A percentile compares a stretch with the other conserved stretches of the same genome.
Evolutionary conservation across 2,797 vertebrate genomes (phyloP).

Genomic region (Iguana delicatissima): DNA sequence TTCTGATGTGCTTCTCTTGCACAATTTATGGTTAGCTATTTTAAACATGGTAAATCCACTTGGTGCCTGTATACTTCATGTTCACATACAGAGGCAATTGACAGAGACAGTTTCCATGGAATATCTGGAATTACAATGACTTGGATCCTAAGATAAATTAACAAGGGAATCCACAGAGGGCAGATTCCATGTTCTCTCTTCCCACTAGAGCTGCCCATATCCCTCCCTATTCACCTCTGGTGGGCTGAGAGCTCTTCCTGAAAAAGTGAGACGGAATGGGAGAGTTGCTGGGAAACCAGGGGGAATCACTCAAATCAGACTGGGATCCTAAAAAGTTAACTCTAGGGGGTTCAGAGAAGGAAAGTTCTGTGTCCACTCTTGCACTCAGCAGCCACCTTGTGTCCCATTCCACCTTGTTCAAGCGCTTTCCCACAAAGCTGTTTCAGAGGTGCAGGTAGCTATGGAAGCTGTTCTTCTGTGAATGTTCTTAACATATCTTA

Average conservation of each 20-base stretch:
- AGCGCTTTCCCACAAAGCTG: not conserved
- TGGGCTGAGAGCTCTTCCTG: not conserved
- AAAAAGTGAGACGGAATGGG: not conserved
- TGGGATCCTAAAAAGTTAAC: not conserved
- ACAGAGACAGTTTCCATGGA: not conserved
- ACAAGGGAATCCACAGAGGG: not conserved
- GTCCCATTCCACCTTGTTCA: not conserved
- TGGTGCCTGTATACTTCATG: not conserved
- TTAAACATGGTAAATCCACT: not conserved
- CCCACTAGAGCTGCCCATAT: not conserved
- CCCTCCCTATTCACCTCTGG: not conserved
- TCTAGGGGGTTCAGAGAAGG: not conserved
- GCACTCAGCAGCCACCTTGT: too few species aligned
- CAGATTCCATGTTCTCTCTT: not conserved
- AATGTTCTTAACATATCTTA: not conserved
- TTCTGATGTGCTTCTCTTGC: not conserved
- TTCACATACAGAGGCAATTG: not conserved
- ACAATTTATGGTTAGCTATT: not conserved
- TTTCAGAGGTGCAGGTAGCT: too few species aligned
- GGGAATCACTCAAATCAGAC: not conserved
- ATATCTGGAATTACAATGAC: not conserved
- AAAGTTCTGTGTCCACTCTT: not conserved
- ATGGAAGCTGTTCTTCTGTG: not conserved
- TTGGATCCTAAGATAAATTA: not conserved
- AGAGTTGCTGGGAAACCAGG: not conserved